Evolutionary conservation across 2,797 vertebrate species (phyloP), one percentile per base, ranked within the genome.

Genomic region (Pagetopsis macropterus): DNA sequence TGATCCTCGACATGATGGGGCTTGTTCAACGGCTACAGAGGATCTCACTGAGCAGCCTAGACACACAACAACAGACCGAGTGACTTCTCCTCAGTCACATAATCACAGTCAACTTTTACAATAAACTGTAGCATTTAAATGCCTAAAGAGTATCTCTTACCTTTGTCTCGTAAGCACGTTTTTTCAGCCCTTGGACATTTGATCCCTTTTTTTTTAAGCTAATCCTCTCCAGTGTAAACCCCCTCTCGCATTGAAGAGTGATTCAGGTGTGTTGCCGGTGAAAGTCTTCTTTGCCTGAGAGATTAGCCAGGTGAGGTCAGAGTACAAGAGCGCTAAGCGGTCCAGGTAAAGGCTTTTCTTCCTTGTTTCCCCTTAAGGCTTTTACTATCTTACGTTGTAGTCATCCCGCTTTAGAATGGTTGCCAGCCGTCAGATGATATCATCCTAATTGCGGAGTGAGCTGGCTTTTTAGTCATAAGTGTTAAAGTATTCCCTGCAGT

Each of bases 1-100:
- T 84, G 65, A 76, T 79, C 45, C 67, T 60, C 57, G 81, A 92
- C 93, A 88, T 91, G 93, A 93, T 55, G 0, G 60, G 93, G 49
- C 93, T 93, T 94, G 93, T 91, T 79, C 76, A 72, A 13, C 75
- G 48, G 54, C 81, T 70, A 55, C 55, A 64, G 40, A 69, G 70
- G 21, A 27, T 40, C 51, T 75, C 43, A 63, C 75, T 76, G 33
- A 43, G 43, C 85, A 84, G 65, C 48, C 70, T 65, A 68, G 48
- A 79, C 14, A 86, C 48, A 75, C 33, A 69, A 44, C 78, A 46
- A 73, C 14, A 54, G 16, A 83, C 48, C 70, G 58, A 40, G 41
- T 1, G 46, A 59, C 16, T 64, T 56, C 64, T 67, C 56, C 41
- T 3, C 15, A 37, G 14, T 52, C n/a, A 45, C 55, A 59, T 16